phyloP scores from a whole-genome alignment of 92 coral and sea anemone species.

The Actinernus sp. region DNA sequence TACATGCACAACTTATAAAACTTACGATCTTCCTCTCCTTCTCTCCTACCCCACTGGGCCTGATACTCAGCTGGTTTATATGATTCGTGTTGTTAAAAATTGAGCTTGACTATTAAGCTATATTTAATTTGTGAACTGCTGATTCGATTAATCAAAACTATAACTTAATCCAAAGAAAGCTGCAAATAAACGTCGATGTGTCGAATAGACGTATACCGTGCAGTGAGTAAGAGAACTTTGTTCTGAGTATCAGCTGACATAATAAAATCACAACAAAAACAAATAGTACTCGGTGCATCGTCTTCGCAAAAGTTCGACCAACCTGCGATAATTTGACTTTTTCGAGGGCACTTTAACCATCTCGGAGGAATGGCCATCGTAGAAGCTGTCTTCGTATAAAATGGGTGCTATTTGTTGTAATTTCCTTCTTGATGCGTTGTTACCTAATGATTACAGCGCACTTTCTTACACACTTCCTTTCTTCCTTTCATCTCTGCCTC shows the following conservation, averaged over 20 bases:
- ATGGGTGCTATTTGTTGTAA: not conserved
- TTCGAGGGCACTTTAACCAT: slow-evolving; percentile 97
- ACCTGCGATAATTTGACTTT: slow-evolving; percentile 94
- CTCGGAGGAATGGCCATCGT: slow-evolving; percentile 92
- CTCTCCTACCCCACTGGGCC: too few species aligned
- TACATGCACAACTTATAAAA: too few species aligned
- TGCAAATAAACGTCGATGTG: too few species aligned
- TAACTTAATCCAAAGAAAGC: not conserved
- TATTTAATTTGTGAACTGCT: not conserved
- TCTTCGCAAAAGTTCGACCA: not conserved
- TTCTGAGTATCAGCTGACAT: not conserved
- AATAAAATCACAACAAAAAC: not conserved
- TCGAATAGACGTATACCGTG: too few species aligned
- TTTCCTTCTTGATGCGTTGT: not conserved
- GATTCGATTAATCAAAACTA: not conserved
- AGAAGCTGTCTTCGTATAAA: not conserved
- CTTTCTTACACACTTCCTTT: not conserved
- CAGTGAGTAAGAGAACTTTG: not conserved
- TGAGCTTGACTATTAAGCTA: too few species aligned
- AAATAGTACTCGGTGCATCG: not conserved
- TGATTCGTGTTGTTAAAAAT: too few species aligned
- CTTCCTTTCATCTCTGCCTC: slow-evolving; percentile 1
- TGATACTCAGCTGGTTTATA: too few species aligned
- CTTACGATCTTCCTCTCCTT: too few species aligned
- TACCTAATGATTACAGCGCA: not conserved